Percentiles rank a stretch among this genome's conserved stretches.
Conservation (phyloP, 2,797 vertebrate species). For the Hafferia zeledoni region DNA sequence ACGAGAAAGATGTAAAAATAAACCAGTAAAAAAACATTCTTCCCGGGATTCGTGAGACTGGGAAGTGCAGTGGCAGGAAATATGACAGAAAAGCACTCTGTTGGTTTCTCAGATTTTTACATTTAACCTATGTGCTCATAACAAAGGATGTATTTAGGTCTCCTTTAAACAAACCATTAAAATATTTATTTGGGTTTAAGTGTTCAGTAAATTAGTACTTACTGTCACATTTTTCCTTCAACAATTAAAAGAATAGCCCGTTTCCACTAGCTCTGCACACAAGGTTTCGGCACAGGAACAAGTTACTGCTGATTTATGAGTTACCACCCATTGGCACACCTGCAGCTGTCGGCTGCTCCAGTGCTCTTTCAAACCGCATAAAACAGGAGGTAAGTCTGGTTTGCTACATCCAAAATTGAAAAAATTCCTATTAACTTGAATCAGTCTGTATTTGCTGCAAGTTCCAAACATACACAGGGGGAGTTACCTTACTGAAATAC, state of each 20-base stretch:
- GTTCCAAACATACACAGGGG: background rate
- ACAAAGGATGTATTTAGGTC: background rate
- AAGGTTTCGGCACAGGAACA: background rate
- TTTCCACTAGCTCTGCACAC: background rate
- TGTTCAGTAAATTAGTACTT: background rate
- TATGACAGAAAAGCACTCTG: background rate
- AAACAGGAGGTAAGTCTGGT: background rate
- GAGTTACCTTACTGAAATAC: background rate
- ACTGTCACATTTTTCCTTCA: background rate
- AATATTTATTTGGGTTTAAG: background rate
- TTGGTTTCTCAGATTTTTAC: background rate
- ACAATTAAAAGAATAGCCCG: background rate
- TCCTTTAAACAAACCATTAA: background rate
- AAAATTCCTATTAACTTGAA: background rate
- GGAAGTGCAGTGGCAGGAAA: background rate
- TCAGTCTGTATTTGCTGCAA: background rate
- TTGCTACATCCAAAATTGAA: background rate
- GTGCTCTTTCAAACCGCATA: background rate
- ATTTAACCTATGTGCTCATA: background rate
- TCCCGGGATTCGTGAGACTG: background rate
- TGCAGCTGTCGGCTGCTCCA: background rate
- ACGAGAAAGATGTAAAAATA: background rate
- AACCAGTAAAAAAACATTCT: background rate
- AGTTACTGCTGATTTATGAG: background rate
- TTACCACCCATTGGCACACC: background rate